phyloP scores from a whole-genome alignment of 2,797 vertebrate genomes.

The Psittacula derbiana region DNA sequence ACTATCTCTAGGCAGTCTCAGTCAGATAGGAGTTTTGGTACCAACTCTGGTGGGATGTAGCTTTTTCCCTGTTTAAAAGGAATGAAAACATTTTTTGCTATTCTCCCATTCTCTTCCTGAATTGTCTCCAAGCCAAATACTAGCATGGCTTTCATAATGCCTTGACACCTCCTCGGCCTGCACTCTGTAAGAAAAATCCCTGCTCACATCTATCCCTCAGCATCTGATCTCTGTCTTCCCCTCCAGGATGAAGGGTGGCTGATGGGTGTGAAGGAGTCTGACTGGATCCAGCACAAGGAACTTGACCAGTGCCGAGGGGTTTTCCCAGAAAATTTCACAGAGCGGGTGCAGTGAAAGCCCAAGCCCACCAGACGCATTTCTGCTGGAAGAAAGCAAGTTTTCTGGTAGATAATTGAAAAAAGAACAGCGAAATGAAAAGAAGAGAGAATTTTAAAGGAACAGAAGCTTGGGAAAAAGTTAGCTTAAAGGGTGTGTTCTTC shows the following conservation, averaged over 20 bases:
- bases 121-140: neutral
- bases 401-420: conserved; percentile 42
- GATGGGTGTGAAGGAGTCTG: conserved; percentile 90
- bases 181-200: neutral
- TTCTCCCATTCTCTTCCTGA: neutral
- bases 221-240: neutral
- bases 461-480: conserved; percentile 41
- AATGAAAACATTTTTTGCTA: neutral
- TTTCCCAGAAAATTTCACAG: conserved; percentile 98
- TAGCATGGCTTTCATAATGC: conserved; percentile 44
- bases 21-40: neutral
- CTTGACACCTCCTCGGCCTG: neutral
- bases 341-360: conserved; percentile 83
- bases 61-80: neutral
- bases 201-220: neutral
- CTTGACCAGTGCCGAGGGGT: conserved; percentile 86
- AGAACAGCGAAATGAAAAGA: conserved; percentile 20
- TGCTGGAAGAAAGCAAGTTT: conserved; percentile 62
- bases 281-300: conserved; percentile 90
- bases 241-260: conserved; percentile 96
- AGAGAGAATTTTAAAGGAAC: conserved; percentile 55
- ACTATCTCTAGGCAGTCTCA: neutral
- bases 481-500: conserved; percentile 61
- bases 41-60: neutral
- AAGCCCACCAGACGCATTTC: neutral